Base-by-base conservation (phyloP, 2,888 invertebrate genomes). In the Netelia fuscicornis region DNA sequence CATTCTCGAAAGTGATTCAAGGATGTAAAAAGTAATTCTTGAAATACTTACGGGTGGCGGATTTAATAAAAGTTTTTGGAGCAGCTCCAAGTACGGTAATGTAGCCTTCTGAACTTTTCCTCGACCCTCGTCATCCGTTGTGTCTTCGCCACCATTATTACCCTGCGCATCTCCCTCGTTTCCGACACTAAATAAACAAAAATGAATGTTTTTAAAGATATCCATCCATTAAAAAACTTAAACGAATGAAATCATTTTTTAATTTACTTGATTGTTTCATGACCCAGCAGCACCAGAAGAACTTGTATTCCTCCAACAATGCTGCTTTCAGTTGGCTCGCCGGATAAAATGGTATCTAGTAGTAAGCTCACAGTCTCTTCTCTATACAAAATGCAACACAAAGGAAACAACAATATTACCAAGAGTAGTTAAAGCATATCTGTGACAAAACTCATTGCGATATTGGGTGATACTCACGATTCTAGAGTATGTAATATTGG, bases 271-370 rank as follows among this genome's bases (percentile, higher is more conserved):
- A 93, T 92, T 92, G 93, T 94, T 89, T 94, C 94, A 88, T 94
- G 94, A 89, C 96, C 96, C 90, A 97, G 94, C 90, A 97, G 95
- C 87, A 96, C 95, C 92, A 97, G 95, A 94, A 98, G 95, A 93
- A 98, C 96, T 94, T 96, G 96, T 91, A 97, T 96, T 92, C 97
- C 98, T 94, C 97, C 96, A 86, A 97, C 96, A 90, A 98, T 96
- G 91, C 97, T 96, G 93, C 96, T 96, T 93, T 97, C 96, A 87
- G 95, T 94, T 92, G 95, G 95, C 89, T 95, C 95, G 90, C 95
- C 95, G 86, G 95, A 95, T 93, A 98, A 96, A 94, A 98, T 97
- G 92, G 97, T 96, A 92, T 96, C 96, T 91, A 98, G 95, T 90
- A 98, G 94, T 90, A 96, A 94, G 87, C 95, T 94, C 86, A 97